Evolutionary conservation across 30 jellyfish, hydroid and myxozoan species (phyloP), one percentile per base, ranked within the genome.

Genomic region (Hydractinia symbiolongicarpus): DNA sequence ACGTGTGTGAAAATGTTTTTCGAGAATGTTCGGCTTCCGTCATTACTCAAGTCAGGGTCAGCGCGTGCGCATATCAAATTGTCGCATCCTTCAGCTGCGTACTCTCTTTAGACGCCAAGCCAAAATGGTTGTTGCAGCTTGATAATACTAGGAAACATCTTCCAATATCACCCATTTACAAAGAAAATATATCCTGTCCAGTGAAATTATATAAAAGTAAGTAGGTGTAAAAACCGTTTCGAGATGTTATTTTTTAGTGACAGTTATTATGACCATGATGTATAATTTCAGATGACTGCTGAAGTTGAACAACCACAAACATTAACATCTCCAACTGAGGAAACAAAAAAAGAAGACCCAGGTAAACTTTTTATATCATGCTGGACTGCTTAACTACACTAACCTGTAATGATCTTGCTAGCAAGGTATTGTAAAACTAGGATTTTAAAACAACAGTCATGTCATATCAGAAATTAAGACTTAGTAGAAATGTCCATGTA

Each of bases 231-330:
- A n/a, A 8, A 44, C 40, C 9, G 9, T 64, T n/a, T 64, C 40
- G 7, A 64, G 74, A 64, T n/a, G n/a, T 7, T 64, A n/a, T 7
- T 7, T 6, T 6, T 64, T 64, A 2, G 4, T 64, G 17, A 30
- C 44, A 30, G 44, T 13, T 64, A 4, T 2, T 72, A 19, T 53
- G 16, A 40, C 19, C 44, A 9, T 72, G 13, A 1, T 52, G 60
- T 16, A 7, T 72, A 5, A 54, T 56, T 55, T 62, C 82, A 93
- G 53, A 88, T 88, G 96, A 88, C 96, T 50, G 96, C 96, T 61
- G 88, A 84, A 72, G 96, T 88, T 54, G 96, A 88, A 79, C 76
- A 77, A 51, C 86, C 89, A 75, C 77, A 89, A 5, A 88, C 77
- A 58, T 82, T 78, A 11, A 61, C 74, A 74, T 44, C 67, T n/a